These are phyloP conservation scores for Stratiomys singularior DNA, from an alignment of 2,888 invertebrate species.

Conservation along the genomic window DNA sequence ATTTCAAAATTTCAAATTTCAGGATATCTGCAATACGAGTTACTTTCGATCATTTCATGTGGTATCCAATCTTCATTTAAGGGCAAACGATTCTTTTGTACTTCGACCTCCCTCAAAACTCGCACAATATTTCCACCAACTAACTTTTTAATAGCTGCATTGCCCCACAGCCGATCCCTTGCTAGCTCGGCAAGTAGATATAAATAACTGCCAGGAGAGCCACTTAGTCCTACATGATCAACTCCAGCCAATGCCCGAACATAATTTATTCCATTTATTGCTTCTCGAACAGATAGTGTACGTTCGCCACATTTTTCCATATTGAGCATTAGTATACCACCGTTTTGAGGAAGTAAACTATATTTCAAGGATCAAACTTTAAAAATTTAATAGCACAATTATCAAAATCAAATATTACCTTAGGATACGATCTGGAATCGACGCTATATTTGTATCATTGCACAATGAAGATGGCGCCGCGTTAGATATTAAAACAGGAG, in stretches of 20 bases:
- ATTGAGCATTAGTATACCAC: slow-evolving; percentile 73
- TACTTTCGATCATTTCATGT: slow-evolving; percentile 67
- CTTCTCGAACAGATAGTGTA: slow-evolving; percentile 62
- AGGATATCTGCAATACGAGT: slow-evolving; percentile 69
- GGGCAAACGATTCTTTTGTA: slow-evolving; percentile 64
- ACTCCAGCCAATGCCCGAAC: slow-evolving; percentile 73
- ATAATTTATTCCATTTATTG: slow-evolving; percentile 72
- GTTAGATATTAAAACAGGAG: slow-evolving; percentile 75
- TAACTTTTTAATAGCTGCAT: slow-evolving; percentile 70
- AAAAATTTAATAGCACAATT: background rate
- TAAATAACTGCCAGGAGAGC: slow-evolving; percentile 68
- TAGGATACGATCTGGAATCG: slow-evolving; percentile 85
- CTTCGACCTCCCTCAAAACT: slow-evolving; percentile 68
- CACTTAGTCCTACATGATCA: slow-evolving; percentile 74
- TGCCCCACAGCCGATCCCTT: slow-evolving; percentile 70
- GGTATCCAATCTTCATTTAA: slow-evolving; percentile 70
- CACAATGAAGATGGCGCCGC: slow-evolving; percentile 73
- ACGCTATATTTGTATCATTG: slow-evolving; percentile 76
- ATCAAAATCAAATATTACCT: slow-evolving; percentile 57
- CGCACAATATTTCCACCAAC: slow-evolving; percentile 71
- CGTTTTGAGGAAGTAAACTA: slow-evolving; percentile 66
- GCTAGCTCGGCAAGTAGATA: slow-evolving; percentile 72
- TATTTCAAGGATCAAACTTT: slow-evolving; percentile 18
- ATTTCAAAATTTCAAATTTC: slow-evolving; percentile 60
- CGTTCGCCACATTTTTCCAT: slow-evolving; percentile 68